Evolutionary conservation across 2,113 vertebrate genomes (phyloP).

Genomic region (Uria lomvia): DNA sequence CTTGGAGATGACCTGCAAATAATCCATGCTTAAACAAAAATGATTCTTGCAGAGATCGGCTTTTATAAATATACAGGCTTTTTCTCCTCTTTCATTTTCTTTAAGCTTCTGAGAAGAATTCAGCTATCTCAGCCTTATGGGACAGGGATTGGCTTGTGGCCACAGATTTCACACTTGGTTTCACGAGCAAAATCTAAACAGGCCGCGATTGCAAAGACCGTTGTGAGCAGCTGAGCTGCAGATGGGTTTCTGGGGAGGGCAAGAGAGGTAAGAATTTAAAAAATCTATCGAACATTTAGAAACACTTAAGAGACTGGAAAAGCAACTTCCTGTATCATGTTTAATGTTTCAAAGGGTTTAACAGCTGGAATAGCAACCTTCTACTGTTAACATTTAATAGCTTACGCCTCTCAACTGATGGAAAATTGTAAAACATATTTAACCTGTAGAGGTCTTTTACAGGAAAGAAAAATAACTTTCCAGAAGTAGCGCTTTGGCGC

Average conservation of each 20-base stretch:
- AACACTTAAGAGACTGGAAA: slow-evolving; percentile 13
- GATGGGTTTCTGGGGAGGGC: slow-evolving; percentile 10
- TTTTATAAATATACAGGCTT: background rate
- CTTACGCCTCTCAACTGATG: slow-evolving; percentile 51
- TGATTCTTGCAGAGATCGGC: background rate
- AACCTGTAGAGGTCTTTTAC: slow-evolving; percentile 36
- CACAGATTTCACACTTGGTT: slow-evolving; percentile 30
- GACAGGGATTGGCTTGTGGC: background rate
- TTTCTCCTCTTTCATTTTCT: background rate
- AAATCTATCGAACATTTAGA: background rate
- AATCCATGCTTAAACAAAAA: background rate
- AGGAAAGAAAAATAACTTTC: slow-evolving; percentile 58
- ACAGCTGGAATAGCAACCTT: slow-evolving; percentile 67
- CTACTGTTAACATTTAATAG: slow-evolving; percentile 32
- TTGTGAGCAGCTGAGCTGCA: slow-evolving; percentile 42
- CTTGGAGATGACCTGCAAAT: background rate
- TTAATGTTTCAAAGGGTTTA: slow-evolving; percentile 23
- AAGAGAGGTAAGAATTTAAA: background rate
- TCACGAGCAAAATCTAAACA: slow-evolving; percentile 40
- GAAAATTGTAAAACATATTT: slow-evolving; percentile 63
- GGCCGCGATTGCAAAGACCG: background rate
- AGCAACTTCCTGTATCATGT: slow-evolving; percentile 7
- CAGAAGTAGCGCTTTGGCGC: background rate
- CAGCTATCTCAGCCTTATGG: background rate
- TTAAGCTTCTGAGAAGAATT: background rate